A percentile compares a stretch with the other conserved stretches of the same genome.
Conservation (phyloP, 2,888 invertebrate genomes). For the Drosophila mettleri region DNA sequence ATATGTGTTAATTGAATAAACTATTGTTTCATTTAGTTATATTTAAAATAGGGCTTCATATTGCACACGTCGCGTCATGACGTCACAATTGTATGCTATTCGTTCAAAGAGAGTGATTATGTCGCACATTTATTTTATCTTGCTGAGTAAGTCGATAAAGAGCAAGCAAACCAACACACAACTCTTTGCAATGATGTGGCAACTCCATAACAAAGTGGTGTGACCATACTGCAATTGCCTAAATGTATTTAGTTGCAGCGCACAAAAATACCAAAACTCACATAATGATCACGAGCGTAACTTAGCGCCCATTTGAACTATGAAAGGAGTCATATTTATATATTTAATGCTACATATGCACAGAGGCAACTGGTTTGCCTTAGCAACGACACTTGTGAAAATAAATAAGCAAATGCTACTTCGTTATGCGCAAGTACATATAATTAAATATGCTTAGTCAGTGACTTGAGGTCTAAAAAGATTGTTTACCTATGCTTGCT, state of each 20-base stretch:
- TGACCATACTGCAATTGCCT: slow-evolving; percentile 17
- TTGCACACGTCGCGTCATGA: slow-evolving; percentile 1
- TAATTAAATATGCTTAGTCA: slow-evolving; percentile 35
- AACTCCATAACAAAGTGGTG: slow-evolving; percentile 8
- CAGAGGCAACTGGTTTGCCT: not conserved
- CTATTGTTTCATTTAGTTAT: not conserved
- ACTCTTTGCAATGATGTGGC: slow-evolving; percentile 38
- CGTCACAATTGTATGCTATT: slow-evolving; percentile 17
- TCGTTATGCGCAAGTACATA: slow-evolving; percentile 18
- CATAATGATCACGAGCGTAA: not conserved
- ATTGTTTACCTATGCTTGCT: slow-evolving; percentile 38
- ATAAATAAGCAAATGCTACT: slow-evolving; percentile 4
- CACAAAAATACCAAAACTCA: not conserved
- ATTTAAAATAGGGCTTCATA: not conserved
- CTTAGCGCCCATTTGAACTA: slow-evolving; percentile 6
- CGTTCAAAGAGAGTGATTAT: slow-evolving; percentile 16
- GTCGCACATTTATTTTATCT: slow-evolving; percentile 5
- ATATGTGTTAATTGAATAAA: not conserved
- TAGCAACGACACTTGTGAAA: not conserved
- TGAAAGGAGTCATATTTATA: not conserved
- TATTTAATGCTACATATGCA: not conserved
- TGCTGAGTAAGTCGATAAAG: slow-evolving; percentile 1
- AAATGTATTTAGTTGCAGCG: not conserved
- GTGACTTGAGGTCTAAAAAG: slow-evolving; percentile 7
- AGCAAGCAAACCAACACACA: slow-evolving; percentile 3